Evolutionary conservation across 2,888 invertebrate species (phyloP).

Genomic region (Eupithecia abbreviata): DNA sequence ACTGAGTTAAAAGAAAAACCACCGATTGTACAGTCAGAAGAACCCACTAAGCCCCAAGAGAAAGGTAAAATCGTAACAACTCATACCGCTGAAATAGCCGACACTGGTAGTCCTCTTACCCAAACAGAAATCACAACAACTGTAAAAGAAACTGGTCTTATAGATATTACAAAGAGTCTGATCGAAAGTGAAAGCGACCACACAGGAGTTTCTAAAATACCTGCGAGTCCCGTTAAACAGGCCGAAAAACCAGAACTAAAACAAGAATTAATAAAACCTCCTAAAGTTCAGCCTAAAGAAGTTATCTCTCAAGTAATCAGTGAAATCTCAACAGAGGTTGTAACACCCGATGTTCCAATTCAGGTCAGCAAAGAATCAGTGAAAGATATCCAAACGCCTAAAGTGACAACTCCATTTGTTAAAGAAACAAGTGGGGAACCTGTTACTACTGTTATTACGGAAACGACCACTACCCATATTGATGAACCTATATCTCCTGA

Average conservation of each 20-base stretch:
- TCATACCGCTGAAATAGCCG: conserved; percentile 17
- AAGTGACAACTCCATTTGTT: not conserved
- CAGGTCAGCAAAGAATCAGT: not conserved
- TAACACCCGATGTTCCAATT: conserved; percentile 9
- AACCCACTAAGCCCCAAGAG: conserved; percentile 1
- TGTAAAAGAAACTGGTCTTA: conserved; percentile 43
- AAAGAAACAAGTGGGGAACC: conserved; percentile 12
- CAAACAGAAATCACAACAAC: conserved; percentile 13
- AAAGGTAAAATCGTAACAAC: conserved; percentile 6
- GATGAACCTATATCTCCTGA: conserved; percentile 12
- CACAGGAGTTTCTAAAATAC: conserved; percentile 45
- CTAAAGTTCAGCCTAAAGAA: not conserved
- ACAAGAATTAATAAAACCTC: conserved; percentile 6
- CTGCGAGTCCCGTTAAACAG: conserved; percentile 31
- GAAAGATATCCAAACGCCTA: conserved; percentile 7
- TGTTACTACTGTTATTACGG: conserved; percentile 3
- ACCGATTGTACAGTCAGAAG: conserved; percentile 10
- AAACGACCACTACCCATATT: conserved; percentile 17
- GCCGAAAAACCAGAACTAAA: conserved; percentile 10
- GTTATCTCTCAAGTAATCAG: conserved; percentile 4
- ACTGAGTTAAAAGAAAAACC: conserved; percentile 2
- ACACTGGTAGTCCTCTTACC: conserved; percentile 1
- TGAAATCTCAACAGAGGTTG: conserved; percentile 6
- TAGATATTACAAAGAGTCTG: conserved; percentile 53
- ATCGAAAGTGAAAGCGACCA: conserved; percentile 59